These are phyloP conservation scores for Leucozona laternaria DNA, from an alignment of 2,888 invertebrate genomes.

Conservation along the genomic window DNA sequence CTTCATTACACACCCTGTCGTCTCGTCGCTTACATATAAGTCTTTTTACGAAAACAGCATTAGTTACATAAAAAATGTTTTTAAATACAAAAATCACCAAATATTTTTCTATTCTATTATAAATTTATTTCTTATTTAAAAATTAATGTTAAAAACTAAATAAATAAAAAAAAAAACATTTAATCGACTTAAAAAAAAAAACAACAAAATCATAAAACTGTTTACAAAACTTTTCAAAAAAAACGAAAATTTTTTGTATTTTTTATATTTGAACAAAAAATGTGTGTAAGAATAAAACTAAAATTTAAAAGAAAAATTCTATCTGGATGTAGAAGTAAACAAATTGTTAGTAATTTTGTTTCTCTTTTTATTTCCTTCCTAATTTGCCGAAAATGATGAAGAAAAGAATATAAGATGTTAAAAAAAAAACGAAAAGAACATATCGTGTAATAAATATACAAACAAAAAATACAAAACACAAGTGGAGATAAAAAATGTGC, in stretches of 20 bases:
- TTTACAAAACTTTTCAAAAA: constrained; percentile 40
- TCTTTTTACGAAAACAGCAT: constrained; percentile 13
- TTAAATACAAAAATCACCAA: constrained; percentile 11
- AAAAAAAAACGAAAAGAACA: constrained; percentile 69
- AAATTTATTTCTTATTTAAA: constrained; percentile 48
- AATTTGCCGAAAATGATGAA: constrained; percentile 46
- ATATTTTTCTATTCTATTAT: constrained; percentile 56
- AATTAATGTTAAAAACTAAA: constrained; percentile 38
- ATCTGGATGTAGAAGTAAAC: constrained; percentile 27
- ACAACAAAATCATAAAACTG: constrained; percentile 18
- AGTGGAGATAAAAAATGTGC: constrained; percentile 46
- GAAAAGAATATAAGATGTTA: constrained; percentile 33
- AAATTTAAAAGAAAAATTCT: constrained; percentile 11
- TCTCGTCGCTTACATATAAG: constrained; percentile 10
- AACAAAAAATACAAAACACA: constrained; percentile 34
- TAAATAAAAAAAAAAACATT: constrained; percentile 16
- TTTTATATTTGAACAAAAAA: constrained; percentile 57
- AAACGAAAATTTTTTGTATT: constrained; percentile 52
- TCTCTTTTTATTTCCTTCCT: constrained; percentile 33
- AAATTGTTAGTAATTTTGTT: constrained; percentile 30
- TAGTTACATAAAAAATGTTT: constrained; percentile 8
- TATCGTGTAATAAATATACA: constrained; percentile 59
- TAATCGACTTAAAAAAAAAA: constrained; percentile 17
- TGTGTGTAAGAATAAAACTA: constrained; percentile 38
- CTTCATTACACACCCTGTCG: neutral